These are phyloP conservation scores for Atopsyche davidsoni DNA, from an alignment of 1,140 invertebrate species.

Conservation along the genomic window DNA sequence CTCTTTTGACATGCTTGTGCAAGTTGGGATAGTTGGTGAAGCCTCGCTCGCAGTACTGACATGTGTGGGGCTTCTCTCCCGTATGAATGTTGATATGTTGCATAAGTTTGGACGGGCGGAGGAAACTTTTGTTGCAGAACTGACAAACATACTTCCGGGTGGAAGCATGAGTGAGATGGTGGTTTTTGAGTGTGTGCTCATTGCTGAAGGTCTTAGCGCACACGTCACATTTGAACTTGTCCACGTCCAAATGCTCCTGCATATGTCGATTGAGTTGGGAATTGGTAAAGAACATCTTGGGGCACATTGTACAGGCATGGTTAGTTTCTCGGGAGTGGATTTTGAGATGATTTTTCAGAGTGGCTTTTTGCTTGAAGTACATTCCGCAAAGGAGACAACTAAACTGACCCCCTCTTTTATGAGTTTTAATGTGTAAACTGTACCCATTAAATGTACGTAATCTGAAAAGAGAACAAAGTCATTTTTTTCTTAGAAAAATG, in stretches of 20 bases:
- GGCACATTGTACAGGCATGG: conserved; percentile 41
- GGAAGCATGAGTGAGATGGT: conserved; percentile 46
- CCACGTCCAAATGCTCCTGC: background rate
- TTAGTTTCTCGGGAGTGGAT: conserved; percentile 54
- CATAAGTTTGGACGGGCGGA: conserved; percentile 48
- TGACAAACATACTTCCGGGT: conserved; percentile 44
- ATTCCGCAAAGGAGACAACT: conserved; percentile 49
- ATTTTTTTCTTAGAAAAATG: background rate
- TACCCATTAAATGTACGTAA: conserved; percentile 14
- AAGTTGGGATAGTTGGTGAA: conserved; percentile 54
- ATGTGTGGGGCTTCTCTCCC: conserved; percentile 48
- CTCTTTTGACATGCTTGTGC: conserved; percentile 50
- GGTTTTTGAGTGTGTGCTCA: conserved; percentile 44
- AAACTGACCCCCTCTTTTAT: conserved; percentile 42
- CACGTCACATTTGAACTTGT: conserved; percentile 2
- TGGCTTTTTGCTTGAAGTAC: conserved; percentile 49
- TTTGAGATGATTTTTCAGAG: conserved; percentile 47
- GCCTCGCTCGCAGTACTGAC: conserved; percentile 49
- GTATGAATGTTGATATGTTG: conserved; percentile 54
- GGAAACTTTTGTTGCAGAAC: conserved; percentile 45
- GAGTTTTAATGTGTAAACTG: conserved; percentile 47
- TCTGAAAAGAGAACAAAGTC: conserved; percentile 5
- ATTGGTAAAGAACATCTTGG: conserved; percentile 4
- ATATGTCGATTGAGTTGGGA: conserved; percentile 37
- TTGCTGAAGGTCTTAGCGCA: conserved; percentile 6